These are phyloP conservation scores for Andrena praecox DNA, from an alignment of 2,888 invertebrate genomes.

Conservation along the genomic window DNA sequence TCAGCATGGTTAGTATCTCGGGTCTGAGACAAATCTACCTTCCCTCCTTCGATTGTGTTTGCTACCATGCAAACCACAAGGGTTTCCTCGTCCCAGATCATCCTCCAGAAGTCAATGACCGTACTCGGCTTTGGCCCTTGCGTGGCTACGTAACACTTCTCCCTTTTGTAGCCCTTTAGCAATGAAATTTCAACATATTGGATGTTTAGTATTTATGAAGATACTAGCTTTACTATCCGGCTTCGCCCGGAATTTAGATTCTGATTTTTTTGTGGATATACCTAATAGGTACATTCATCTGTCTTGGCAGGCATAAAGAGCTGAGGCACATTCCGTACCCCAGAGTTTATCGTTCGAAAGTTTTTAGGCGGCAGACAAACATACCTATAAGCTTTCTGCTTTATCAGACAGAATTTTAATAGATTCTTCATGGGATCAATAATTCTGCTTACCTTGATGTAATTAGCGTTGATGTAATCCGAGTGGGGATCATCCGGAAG, in stretches of 20 bases:
- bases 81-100: slow-evolving; percentile 86
- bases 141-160: slow-evolving; percentile 81
- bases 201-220: background rate
- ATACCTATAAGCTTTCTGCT: no score
- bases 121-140: slow-evolving; percentile 83
- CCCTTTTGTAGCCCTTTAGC: slow-evolving; percentile 69
- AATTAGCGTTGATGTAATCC: slow-evolving; percentile 87
- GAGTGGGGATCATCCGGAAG: slow-evolving; percentile 82
- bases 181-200: background rate
- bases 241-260: no score
- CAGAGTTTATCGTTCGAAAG: no score
- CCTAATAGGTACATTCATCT: no score
- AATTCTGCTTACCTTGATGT: slow-evolving; percentile 82
- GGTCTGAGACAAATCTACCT: slow-evolving; percentile 75
- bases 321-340: no score
- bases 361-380: no score
- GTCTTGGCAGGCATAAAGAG: no score
- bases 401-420: no score
- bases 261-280: no score
- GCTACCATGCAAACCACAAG: slow-evolving; percentile 86
- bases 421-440: background rate
- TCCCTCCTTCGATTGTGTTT: slow-evolving; percentile 85
- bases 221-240: no score
- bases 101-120: slow-evolving; percentile 84
- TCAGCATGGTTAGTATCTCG: background rate